Evolutionary conservation across 1,140 invertebrate genomes (phyloP).

Genomic region (Cyrtorhinus lividipennis): DNA sequence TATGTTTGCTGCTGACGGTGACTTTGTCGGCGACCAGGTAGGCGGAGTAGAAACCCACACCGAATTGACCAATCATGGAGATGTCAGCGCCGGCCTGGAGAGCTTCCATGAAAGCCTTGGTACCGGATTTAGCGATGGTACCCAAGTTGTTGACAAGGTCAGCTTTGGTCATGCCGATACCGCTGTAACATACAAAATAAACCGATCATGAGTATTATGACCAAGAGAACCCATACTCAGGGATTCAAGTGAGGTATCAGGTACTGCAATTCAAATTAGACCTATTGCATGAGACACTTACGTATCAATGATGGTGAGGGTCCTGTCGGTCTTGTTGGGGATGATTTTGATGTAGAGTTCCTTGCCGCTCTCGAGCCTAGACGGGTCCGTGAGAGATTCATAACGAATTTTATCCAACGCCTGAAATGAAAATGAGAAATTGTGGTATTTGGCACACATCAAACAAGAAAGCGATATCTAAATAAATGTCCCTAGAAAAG

Average conservation of each 20-base stretch:
- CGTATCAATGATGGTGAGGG: slow-evolving; percentile 63
- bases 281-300: too few species aligned
- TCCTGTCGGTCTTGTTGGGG: slow-evolving; percentile 61
- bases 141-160: slow-evolving; percentile 77
- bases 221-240: too few species aligned
- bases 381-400: slow-evolving; percentile 63
- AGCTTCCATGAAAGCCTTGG: slow-evolving; percentile 81
- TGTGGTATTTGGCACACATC: neutral
- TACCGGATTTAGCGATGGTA: slow-evolving; percentile 78
- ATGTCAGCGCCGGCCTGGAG: slow-evolving; percentile 72
- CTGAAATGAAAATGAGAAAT: slow-evolving; percentile 22
- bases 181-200: slow-evolving; percentile 30
- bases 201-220: too few species aligned
- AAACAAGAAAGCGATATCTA: too few species aligned
- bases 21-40: slow-evolving; percentile 92
- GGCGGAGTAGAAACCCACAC: slow-evolving; percentile 88
- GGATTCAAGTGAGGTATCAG: too few species aligned
- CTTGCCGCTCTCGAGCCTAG: slow-evolving; percentile 61
- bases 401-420: slow-evolving; percentile 46
- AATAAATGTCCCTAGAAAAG: too few species aligned
- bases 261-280: too few species aligned
- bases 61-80: slow-evolving; percentile 82
- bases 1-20: slow-evolving; percentile 85
- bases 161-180: slow-evolving; percentile 82
- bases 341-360: slow-evolving; percentile 64